Evolutionary conservation across 2,113 vertebrate genomes (phyloP).

Genomic region (Nyctibius bracteatus): DNA sequence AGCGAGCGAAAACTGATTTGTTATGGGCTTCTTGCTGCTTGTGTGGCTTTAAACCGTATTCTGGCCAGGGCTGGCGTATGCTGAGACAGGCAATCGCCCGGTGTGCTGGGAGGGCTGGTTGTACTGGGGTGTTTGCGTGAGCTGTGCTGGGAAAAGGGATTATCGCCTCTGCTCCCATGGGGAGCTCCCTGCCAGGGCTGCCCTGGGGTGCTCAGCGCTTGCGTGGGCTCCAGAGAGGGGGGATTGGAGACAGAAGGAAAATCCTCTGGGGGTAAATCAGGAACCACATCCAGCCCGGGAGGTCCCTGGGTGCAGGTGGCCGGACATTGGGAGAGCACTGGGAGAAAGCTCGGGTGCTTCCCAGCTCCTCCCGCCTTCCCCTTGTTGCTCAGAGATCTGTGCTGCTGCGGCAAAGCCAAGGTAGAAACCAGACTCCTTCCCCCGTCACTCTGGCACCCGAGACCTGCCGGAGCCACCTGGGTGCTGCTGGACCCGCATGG

Average conservation of each 20-base stretch:
- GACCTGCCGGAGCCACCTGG: background rate
- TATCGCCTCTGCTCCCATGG: background rate
- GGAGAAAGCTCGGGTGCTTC: background rate
- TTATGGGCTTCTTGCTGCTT: background rate
- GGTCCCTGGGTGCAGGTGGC: background rate
- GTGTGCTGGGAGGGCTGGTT: background rate
- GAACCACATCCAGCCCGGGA: fast-evolving
- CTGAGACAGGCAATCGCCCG: background rate
- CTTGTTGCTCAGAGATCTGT: fast-evolving
- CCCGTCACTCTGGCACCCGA: fast-evolving
- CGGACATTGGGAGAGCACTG: fast-evolving
- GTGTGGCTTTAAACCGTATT: background rate
- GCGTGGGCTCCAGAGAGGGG: background rate
- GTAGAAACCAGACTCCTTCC: background rate
- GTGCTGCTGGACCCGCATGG: fast-evolving
- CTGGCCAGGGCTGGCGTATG: background rate
- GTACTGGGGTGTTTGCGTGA: fast-evolving
- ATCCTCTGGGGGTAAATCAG: background rate
- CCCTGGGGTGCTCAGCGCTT: background rate
- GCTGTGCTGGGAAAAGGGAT: background rate
- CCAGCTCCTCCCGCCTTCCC: background rate
- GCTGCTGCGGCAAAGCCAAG: background rate
- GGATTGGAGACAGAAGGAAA: background rate
- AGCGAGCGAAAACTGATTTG: background rate
- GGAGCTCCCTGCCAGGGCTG: background rate